Conservation (phyloP, 2,797 vertebrate genomes). For the Channallabes apus region DNA sequence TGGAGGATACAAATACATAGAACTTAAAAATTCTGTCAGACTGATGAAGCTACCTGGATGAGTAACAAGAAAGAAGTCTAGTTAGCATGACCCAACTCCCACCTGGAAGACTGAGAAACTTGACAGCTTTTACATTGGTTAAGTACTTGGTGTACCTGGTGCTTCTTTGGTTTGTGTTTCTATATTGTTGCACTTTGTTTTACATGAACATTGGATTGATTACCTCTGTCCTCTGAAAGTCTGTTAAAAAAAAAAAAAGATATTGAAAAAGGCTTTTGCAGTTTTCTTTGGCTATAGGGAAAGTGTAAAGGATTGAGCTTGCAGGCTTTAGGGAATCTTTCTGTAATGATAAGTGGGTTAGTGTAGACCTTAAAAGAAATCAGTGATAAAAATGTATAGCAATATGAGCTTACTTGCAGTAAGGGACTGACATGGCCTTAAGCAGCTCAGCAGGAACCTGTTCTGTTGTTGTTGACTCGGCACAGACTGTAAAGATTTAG, state of each 20-base stretch:
- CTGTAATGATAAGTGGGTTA: neutral
- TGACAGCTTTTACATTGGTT: no score
- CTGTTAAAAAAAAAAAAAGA: neutral
- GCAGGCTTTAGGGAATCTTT: constrained; percentile 9
- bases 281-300: neutral
- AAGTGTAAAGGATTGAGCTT: neutral
- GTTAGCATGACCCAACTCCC: no score
- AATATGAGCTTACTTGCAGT: neutral
- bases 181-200: neutral
- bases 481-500: constrained; percentile 9
- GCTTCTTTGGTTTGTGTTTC: no score
- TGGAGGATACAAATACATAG: no score
- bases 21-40: no score
- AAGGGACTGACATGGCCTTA: constrained; percentile 1
- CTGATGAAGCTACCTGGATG: no score
- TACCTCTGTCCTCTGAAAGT: neutral
- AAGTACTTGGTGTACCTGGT: no score
- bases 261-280: neutral
- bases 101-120: no score
- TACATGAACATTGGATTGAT: no score
- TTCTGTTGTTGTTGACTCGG: constrained; percentile 5
- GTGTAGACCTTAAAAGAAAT: neutral
- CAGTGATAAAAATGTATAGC: constrained; percentile 21
- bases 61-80: no score
- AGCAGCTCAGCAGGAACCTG: neutral